Evolutionary conservation across 2,113 vertebrate genomes (phyloP).

Genomic region (Rhadina sibilatrix): DNA sequence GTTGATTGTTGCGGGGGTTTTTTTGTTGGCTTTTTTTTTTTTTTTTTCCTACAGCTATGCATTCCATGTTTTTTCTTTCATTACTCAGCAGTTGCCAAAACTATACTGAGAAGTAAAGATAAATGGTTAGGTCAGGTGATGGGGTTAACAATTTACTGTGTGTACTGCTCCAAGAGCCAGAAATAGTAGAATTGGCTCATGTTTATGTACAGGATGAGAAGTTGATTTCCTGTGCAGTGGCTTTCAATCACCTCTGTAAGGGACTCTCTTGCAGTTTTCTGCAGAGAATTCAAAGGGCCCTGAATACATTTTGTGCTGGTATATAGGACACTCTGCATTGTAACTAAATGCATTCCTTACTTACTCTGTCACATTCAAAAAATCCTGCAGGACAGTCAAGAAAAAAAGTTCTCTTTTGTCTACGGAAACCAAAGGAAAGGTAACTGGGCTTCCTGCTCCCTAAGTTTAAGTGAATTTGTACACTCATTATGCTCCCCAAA

Average conservation of each 20-base stretch:
- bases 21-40: not conserved
- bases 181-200: slow-evolving; percentile 62
- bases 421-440: not conserved
- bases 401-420: not conserved
- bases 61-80: slow-evolving; percentile 52
- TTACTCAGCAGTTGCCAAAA: slow-evolving; percentile 64
- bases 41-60: not conserved
- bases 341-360: not conserved
- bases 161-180: slow-evolving; percentile 46
- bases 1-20: not conserved
- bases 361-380: not conserved
- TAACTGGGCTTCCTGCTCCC: not conserved
- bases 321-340: not conserved
- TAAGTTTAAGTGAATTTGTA: not conserved
- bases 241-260: slow-evolving; percentile 56
- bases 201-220: slow-evolving; percentile 68
- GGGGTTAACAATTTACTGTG: slow-evolving; percentile 69
- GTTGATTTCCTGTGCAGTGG: slow-evolving; percentile 58
- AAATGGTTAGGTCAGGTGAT: slow-evolving; percentile 58
- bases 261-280: slow-evolving; percentile 18
- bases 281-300: slow-evolving; percentile 6
- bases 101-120: slow-evolving; percentile 47
- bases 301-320: slow-evolving; percentile 19
- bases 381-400: not conserved
- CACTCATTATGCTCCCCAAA: not conserved